Evolutionary conservation across 2,113 vertebrate genomes (phyloP).

Genomic region (Lontra canadensis): DNA sequence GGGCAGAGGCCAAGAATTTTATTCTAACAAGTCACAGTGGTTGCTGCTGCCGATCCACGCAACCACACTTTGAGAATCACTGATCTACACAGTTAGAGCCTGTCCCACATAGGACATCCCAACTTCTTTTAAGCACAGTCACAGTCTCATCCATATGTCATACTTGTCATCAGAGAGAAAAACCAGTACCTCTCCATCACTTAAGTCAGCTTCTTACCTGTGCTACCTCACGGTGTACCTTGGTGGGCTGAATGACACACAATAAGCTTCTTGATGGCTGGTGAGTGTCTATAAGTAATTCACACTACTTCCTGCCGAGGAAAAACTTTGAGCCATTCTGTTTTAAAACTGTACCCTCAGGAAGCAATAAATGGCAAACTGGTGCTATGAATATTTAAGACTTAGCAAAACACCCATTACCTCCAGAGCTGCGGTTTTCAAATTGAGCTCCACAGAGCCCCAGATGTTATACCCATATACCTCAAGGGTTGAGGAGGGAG

Average conservation of each 20-base stretch:
- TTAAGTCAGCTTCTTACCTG: background rate
- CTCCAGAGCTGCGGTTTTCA: slow-evolving; percentile 16
- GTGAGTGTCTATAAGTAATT: background rate
- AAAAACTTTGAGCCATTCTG: background rate
- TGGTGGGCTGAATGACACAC: background rate
- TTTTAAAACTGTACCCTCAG: background rate
- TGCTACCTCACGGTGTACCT: accelerated
- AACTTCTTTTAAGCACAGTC: background rate
- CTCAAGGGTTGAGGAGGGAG: background rate
- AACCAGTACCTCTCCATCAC: background rate
- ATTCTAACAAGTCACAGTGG: background rate
- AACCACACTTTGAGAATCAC: background rate
- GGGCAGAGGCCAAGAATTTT: background rate
- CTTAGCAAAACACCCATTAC: background rate
- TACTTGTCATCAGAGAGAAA: background rate
- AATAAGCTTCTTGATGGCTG: background rate
- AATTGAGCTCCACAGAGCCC: background rate
- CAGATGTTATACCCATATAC: background rate
- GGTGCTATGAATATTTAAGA: background rate
- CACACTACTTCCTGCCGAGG: background rate
- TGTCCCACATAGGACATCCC: background rate
- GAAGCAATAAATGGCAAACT: slow-evolving; percentile 41
- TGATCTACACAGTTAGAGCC: background rate
- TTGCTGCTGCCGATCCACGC: too few relatives aligned
- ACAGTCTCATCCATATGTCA: background rate